A percentile compares a stretch with the other conserved stretches of the same genome.
Conservation (phyloP, 2,888 invertebrate species). For the Leistus spinibarbis region DNA sequence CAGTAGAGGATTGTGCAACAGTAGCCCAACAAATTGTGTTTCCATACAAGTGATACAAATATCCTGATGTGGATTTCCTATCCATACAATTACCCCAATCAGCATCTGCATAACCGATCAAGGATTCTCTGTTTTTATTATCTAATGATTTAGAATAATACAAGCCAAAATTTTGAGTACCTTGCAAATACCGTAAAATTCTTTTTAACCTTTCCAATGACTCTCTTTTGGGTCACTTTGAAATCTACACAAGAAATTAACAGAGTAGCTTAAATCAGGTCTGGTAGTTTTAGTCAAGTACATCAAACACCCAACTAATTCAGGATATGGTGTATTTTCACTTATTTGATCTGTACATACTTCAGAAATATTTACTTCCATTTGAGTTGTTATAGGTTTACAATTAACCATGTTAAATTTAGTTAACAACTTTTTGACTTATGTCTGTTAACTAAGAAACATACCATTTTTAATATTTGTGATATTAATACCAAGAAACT, state of each 20-base stretch:
- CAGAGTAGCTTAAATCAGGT: not conserved
- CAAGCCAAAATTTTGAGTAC: constrained; percentile 25
- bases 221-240: constrained; percentile 16
- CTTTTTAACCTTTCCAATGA: constrained; percentile 43
- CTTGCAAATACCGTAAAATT: constrained; percentile 41
- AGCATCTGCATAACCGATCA: no score
- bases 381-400: constrained; percentile 28
- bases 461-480: constrained; percentile 16
- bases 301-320: constrained; percentile 42
- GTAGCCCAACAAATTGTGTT: no score
- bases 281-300: constrained; percentile 33
- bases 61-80: no score
- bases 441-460: constrained; percentile 19
- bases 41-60: no score
- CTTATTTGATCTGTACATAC: not conserved
- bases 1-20: no score
- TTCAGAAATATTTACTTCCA: not conserved
- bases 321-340: constrained; percentile 36
- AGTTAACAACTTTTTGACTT: constrained; percentile 23
- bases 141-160: not conserved
- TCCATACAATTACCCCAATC: no score
- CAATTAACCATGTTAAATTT: constrained; percentile 34
- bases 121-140: not conserved
- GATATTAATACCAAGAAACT: constrained; percentile 33
- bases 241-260: not conserved